These are phyloP conservation scores for Tamandua tetradactyla DNA, from an alignment of 2,797 vertebrate genomes.

Conservation along the genomic window DNA sequence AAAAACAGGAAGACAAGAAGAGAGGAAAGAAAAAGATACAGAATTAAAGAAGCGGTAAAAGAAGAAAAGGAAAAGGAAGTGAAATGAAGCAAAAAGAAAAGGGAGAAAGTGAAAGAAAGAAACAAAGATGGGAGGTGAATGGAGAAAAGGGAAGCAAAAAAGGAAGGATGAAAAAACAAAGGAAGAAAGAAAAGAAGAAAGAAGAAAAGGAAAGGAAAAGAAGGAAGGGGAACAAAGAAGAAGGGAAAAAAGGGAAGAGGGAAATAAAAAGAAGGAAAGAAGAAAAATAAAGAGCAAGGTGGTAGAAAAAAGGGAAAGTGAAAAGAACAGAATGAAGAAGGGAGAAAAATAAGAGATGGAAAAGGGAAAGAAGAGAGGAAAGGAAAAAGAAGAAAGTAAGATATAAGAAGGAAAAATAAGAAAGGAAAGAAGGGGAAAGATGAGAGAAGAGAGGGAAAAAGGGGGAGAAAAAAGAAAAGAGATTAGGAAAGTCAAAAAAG, in stretches of 20 bases:
- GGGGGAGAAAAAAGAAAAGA: not conserved
- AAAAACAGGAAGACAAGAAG: not conserved
- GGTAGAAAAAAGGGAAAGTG: no score
- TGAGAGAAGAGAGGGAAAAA: not conserved
- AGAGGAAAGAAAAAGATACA: not conserved
- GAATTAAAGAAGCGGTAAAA: not conserved
- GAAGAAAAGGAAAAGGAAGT: not conserved
- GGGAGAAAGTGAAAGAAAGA: no score
- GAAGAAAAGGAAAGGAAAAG: not conserved
- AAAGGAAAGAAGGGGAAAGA: not conserved
- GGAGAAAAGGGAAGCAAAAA: no score
- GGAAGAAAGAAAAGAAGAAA: not conserved
- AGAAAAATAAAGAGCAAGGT: no score
- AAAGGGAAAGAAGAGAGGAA: not conserved
- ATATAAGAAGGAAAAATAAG: not conserved
- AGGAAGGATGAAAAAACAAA: no score
- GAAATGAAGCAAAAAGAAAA: not conserved
- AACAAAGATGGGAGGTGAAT: no score
- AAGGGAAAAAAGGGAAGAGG: not conserved
- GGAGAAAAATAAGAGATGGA: no score
- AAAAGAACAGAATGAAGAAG: no score
- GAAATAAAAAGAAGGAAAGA: not conserved
- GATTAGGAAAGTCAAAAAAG: not conserved
- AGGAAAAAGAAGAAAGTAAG: not conserved
- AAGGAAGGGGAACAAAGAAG: no score